Evolutionary conservation across 1,140 invertebrate species (phyloP).

Genomic region (Drosophila watanabei): DNA sequence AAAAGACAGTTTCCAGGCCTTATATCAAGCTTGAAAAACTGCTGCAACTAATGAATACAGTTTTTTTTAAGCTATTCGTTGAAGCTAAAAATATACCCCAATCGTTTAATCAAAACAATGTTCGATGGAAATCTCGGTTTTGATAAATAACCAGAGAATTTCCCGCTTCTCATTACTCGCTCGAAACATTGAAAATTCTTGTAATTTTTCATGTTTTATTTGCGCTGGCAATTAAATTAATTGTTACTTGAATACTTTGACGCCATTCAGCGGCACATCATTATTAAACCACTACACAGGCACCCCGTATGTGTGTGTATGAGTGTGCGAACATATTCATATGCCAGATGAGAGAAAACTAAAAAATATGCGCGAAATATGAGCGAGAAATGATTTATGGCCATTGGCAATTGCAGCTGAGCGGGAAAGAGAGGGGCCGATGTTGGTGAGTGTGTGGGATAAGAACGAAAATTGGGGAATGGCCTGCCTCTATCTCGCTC

Average conservation of each 20-base stretch:
- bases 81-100: conserved; percentile 16
- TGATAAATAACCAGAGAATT: conserved; percentile 18
- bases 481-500: conserved; percentile 15
- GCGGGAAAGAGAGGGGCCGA: conserved; percentile 16
- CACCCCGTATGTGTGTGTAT: background rate
- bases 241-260: conserved; percentile 79
- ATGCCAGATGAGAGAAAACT: conserved; percentile 61
- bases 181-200: conserved; percentile 54
- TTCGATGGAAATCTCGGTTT: conserved; percentile 21
- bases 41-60: background rate
- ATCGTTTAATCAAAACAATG: conserved; percentile 30
- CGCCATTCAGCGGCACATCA: conserved; percentile 77
- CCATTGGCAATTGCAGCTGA: conserved; percentile 50
- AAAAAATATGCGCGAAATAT: conserved; percentile 78
- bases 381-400: conserved; percentile 81
- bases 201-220: conserved; percentile 62
- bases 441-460: conserved; percentile 10
- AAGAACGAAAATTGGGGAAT: conserved; percentile 40
- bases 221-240: conserved; percentile 68
- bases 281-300: conserved; percentile 48
- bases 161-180: conserved; percentile 34
- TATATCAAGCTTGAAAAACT: background rate
- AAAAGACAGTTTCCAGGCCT: background rate
- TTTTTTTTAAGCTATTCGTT: conserved; percentile 3
- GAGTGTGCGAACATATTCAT: conserved; percentile 53